Evolutionary conservation across 2,888 invertebrate genomes (phyloP).

Genomic region (Andrena haemorrhoa): DNA sequence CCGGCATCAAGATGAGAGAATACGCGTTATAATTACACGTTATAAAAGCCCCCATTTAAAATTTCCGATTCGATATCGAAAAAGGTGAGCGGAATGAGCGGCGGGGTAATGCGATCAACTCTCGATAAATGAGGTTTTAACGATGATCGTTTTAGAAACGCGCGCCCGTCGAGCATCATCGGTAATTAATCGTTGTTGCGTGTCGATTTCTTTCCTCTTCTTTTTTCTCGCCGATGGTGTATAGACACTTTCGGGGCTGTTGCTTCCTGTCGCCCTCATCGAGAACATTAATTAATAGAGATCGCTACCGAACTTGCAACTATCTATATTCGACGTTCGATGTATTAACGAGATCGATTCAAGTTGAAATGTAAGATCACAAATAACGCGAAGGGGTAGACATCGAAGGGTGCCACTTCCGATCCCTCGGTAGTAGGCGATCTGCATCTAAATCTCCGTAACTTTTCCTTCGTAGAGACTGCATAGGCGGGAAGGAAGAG

Average conservation of each 20-base stretch:
- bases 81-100: constrained; percentile 27
- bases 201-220: not conserved
- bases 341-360: not conserved
- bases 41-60: constrained; percentile 56
- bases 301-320: constrained; percentile 1
- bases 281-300: not conserved
- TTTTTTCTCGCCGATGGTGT: not conserved
- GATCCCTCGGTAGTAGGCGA: no score
- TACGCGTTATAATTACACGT: constrained; percentile 52
- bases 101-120: constrained; percentile 40
- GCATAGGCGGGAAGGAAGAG: not conserved
- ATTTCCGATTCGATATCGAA: constrained; percentile 50
- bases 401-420: no score
- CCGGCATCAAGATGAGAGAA: constrained; percentile 43
- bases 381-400: no score
- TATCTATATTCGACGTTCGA: not conserved
- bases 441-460: no score
- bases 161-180: constrained; percentile 30
- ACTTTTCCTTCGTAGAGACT: no score
- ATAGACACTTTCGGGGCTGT: not conserved
- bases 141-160: constrained; percentile 49
- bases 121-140: constrained; percentile 47
- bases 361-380: not conserved
- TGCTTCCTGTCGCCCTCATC: constrained; percentile 4
- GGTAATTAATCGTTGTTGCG: constrained; percentile 38